These are phyloP conservation scores for Mormyrus hasselquistii DNA, from an alignment of 2,797 vertebrate species.

Conservation along the genomic window DNA sequence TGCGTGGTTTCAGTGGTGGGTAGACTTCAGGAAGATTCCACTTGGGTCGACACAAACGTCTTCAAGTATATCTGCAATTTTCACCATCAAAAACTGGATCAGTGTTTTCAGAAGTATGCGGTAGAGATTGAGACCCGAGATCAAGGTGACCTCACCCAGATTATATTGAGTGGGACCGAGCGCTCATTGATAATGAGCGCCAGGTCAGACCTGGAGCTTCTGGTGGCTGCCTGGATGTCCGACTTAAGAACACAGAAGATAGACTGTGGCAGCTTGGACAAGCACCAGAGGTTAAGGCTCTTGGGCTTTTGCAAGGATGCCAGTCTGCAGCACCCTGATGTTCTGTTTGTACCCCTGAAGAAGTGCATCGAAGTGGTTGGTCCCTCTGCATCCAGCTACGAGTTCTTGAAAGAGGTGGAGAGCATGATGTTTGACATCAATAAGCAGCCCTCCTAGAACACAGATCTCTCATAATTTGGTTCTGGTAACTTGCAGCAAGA, in stretches of 20 bases:
- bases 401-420: constrained; percentile 1
- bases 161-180: constrained; percentile 14
- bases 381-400: fast-evolving
- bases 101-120: neutral
- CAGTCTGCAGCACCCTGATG: fast-evolving
- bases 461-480: neutral
- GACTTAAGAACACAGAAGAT: constrained; percentile 26
- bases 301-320: neutral
- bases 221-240: neutral
- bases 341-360: constrained; percentile 29
- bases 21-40: neutral
- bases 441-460: neutral
- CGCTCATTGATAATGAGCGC: neutral
- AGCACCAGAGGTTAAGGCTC: neutral
- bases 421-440: fast-evolving
- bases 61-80: constrained; percentile 36
- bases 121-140: fast-evolving
- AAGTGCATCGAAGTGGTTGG: constrained; percentile 34
- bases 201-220: neutral
- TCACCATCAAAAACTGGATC: neutral
- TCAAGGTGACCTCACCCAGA: neutral
- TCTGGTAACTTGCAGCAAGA: neutral
- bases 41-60: constrained; percentile 33
- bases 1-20: neutral
- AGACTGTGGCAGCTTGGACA: neutral